These are phyloP conservation scores for Antidorcas marsupialis DNA, from an alignment of 2,113 vertebrate species.

Conservation along the genomic window DNA sequence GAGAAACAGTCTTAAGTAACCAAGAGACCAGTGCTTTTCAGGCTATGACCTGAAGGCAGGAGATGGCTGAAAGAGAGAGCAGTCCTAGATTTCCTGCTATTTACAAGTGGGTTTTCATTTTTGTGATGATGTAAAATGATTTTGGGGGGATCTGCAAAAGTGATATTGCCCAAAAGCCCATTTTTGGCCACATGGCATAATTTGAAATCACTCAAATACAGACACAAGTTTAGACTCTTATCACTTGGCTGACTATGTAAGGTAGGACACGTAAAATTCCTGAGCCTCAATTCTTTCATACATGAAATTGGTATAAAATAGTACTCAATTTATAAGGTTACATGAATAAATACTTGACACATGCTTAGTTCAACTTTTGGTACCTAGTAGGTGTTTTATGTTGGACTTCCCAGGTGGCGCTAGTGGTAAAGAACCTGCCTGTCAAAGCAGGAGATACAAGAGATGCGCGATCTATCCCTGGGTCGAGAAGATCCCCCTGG, in stretches of 20 bases:
- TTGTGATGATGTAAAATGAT: not conserved
- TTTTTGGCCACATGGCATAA: not conserved
- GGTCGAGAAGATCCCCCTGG: not conserved
- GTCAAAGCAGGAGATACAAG: not conserved
- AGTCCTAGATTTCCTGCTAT: not conserved
- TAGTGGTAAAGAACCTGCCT: not conserved
- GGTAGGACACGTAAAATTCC: not conserved
- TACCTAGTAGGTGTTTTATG: rapidly evolving
- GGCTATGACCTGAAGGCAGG: not conserved
- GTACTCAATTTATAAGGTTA: not conserved
- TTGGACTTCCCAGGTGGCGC: not conserved
- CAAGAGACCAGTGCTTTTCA: not conserved
- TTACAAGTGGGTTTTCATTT: not conserved
- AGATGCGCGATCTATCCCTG: not conserved
- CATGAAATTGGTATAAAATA: not conserved
- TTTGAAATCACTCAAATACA: not conserved
- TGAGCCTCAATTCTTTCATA: not conserved
- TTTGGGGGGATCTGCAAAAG: not conserved
- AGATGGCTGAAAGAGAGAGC: not conserved
- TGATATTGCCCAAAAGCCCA: not conserved
- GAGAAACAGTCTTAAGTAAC: not conserved
- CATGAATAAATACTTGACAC: not conserved
- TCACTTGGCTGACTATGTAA: not conserved
- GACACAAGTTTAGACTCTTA: not conserved
- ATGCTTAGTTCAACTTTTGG: not conserved